Base-by-base conservation (phyloP, 64 coral and sea anemone species). In the Pachyseris speciosa region DNA sequence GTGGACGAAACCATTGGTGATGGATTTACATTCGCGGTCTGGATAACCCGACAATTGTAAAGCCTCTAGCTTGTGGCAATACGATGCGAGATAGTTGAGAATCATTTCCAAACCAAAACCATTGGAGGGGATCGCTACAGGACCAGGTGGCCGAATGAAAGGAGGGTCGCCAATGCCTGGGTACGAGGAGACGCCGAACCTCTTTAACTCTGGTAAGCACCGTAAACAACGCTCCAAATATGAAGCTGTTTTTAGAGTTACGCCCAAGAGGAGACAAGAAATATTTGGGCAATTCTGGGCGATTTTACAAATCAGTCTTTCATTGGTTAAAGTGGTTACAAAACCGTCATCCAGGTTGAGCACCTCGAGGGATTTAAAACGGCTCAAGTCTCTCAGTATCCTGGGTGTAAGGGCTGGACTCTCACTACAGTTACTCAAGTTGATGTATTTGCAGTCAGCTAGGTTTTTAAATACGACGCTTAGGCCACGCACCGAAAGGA, bases 341-440 rank as follows among this genome's bases (percentile, higher is more conserved):
- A 69, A 76, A 41, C 77, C 44, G 36, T 64, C 88, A 42, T 91
- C 76, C 24, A 91, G 25, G 19, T 91, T 69, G 4, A 91, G 40
- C 6, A 91, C 88, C 40, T 91, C 44, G 26, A 91, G 76, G 30
- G 88, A 81, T 29, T 29, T 52, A 61, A 67, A 81, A 11, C 75
- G 37, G 4, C 42, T 52, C 67, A 91, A 12, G 25, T 64, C 72
- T 55, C 59, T 51, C 4, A 91, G 27, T 27, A 91, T 78, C 9
- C 33, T 60, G 17, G 24, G 29, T 15, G 77, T 30, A 12, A 91
- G 43, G 0, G 74, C 88, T 28, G 77, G 61, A n/a, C 43, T 29
- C 26, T 83, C 77, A 69, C 60, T 91, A 31, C 88, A 91, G 41
- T 78, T 67, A 83, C 67, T 91, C 16, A 91, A 57, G 61, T 91